Conservation (phyloP, 2,797 vertebrate genomes). For the Pristis pectinata region DNA sequence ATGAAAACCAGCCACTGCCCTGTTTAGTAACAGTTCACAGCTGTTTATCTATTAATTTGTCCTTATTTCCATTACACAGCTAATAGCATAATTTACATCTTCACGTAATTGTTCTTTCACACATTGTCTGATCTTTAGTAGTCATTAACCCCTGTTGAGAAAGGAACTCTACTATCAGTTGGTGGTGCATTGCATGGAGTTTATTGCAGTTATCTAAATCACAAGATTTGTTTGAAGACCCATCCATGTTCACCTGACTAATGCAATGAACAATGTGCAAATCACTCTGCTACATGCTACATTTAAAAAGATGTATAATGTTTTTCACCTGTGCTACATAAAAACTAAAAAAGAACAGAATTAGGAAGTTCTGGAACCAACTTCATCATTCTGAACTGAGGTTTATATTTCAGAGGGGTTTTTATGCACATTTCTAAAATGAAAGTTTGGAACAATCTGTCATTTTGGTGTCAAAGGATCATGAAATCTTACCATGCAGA, state of each 20-base stretch:
- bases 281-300: neutral
- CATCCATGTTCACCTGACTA: neutral
- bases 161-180: neutral
- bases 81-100: neutral
- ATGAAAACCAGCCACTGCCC: neutral
- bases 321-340: neutral
- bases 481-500: neutral
- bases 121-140: neutral
- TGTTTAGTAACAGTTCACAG: neutral
- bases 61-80: neutral
- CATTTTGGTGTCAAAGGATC: neutral
- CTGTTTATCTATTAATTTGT: neutral
- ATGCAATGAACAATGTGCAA: neutral
- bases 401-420: neutral
- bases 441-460: neutral
- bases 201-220: neutral
- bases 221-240: neutral
- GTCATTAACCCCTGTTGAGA: slow-evolving; percentile 1
- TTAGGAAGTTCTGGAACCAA: neutral
- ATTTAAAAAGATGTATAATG: neutral
- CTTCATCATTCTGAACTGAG: neutral
- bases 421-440: neutral
- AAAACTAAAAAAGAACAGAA: neutral
- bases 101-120: neutral
- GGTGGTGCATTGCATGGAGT: neutral